Percentiles rank a stretch among this genome's conserved stretches.
These are phyloP conservation scores for Hypselothyrea guttata DNA, from an alignment of 2,888 invertebrate species.

Conservation along the genomic window DNA sequence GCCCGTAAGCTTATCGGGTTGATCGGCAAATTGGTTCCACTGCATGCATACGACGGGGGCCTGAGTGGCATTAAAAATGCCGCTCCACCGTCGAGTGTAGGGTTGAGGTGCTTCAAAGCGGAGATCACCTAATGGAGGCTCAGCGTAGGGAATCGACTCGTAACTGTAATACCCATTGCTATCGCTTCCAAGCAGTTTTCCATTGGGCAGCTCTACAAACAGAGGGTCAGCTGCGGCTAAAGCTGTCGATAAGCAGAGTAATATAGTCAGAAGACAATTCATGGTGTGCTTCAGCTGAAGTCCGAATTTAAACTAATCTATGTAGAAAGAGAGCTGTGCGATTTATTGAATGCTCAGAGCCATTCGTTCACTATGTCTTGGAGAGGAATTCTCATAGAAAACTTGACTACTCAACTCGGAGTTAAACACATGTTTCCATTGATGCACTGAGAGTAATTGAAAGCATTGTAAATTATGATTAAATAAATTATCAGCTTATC, in stretches of 20 bases:
- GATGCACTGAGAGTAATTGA: background rate
- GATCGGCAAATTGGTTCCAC: slow-evolving; percentile 83
- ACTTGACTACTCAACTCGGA: too few species aligned
- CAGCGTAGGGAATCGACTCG: slow-evolving; percentile 87
- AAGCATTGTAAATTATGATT: too few species aligned
- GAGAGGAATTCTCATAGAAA: too few species aligned
- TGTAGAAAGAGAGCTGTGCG: background rate
- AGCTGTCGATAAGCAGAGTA: slow-evolving; percentile 7
- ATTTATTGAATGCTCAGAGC: background rate
- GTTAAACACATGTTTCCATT: too few species aligned
- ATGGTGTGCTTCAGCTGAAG: slow-evolving; percentile 5
- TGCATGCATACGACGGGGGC: slow-evolving; percentile 86
- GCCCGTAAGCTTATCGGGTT: slow-evolving; percentile 82
- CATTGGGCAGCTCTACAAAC: slow-evolving; percentile 63
- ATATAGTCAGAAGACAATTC: background rate
- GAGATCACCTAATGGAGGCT: slow-evolving; percentile 85
- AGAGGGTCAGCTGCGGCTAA: slow-evolving; percentile 22
- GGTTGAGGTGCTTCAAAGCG: slow-evolving; percentile 83
- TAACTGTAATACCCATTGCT: slow-evolving; percentile 84
- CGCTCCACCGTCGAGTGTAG: slow-evolving; percentile 56
- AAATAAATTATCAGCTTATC: background rate
- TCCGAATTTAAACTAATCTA: slow-evolving; percentile 15
- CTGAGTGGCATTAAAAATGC: slow-evolving; percentile 84
- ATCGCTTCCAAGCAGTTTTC: slow-evolving; percentile 69
- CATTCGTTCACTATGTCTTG: too few species aligned